A percentile compares a stretch with the other conserved stretches of the same genome.
phyloP scores from a whole-genome alignment of 2,797 vertebrate genomes.

The Molothrus aeneus region DNA sequence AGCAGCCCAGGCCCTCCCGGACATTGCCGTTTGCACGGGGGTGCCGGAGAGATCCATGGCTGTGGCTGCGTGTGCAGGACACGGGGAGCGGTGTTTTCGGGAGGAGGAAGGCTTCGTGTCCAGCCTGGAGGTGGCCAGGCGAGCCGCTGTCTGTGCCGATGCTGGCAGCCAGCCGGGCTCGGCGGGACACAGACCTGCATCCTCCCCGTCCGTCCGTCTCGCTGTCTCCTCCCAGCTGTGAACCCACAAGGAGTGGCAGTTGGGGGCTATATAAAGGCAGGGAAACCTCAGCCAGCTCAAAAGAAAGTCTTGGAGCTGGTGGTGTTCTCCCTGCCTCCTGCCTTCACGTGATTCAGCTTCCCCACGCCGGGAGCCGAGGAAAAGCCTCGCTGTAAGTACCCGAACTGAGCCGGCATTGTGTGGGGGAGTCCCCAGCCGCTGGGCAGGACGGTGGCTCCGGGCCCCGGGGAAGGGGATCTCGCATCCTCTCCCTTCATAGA shows the following conservation, averaged over 20 bases:
- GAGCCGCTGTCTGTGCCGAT: not conserved
- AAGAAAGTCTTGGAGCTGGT: slow-evolving; percentile 15
- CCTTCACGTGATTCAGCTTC: slow-evolving; percentile 45
- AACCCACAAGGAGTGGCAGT: slow-evolving; percentile 49
- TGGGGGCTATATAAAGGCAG: slow-evolving; percentile 57
- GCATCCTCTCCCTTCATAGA: not conserved
- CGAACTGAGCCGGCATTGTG: not conserved
- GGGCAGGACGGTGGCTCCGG: not conserved
- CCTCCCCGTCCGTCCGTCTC: slow-evolving; percentile 19
- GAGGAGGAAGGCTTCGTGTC: not conserved
- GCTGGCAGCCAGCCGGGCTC: slow-evolving; percentile 11
- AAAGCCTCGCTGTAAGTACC: slow-evolving; percentile 43
- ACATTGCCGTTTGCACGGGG: rapidly evolving
- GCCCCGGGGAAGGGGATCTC: not conserved
- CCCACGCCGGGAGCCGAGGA: not conserved
- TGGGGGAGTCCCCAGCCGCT: not conserved
- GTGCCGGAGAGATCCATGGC: too few species aligned
- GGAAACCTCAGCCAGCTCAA: slow-evolving; percentile 6
- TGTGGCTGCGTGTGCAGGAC: rapidly evolving
- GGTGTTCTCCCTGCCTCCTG: not conserved
- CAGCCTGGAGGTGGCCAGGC: not conserved
- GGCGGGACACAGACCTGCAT: not conserved
- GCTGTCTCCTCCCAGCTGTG: slow-evolving; percentile 63
- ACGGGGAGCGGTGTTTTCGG: rapidly evolving
- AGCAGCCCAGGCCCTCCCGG: rapidly evolving